Evolutionary conservation across 1,140 invertebrate genomes (phyloP).

Genomic region (Ylistrum balloti): DNA sequence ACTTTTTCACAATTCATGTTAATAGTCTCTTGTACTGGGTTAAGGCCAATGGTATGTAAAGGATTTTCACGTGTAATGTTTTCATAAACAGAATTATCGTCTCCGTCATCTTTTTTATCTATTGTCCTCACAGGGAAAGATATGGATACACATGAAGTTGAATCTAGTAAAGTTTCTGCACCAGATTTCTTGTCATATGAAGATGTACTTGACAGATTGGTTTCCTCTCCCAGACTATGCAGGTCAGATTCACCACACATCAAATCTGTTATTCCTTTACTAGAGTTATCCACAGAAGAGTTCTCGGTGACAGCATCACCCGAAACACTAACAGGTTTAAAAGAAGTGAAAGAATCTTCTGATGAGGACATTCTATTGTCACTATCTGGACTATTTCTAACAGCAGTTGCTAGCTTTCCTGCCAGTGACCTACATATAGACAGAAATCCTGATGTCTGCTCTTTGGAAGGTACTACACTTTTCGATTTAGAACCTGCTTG

Average conservation of each 20-base stretch:
- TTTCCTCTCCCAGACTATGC: not conserved
- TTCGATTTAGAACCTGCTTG: not conserved
- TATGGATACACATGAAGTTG: not conserved
- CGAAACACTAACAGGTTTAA: not conserved
- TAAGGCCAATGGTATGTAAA: not conserved
- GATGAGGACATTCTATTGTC: not conserved
- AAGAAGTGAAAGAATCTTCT: not conserved
- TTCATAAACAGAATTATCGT: not conserved
- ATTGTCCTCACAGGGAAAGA: not conserved
- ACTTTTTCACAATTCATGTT: not conserved
- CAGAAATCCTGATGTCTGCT: not conserved
- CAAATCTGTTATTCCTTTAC: too few relatives aligned
- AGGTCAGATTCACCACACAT: not conserved
- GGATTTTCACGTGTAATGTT: not conserved
- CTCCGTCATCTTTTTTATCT: not conserved
- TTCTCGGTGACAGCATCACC: not conserved
- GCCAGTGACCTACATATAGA: slow-evolving; percentile 16
- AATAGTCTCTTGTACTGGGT: not conserved
- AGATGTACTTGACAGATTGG: not conserved
- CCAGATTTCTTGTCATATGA: not conserved
- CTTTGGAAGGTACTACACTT: not conserved
- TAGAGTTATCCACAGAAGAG: not conserved
- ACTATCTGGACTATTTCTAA: slow-evolving; percentile 20
- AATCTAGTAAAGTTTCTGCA: too few relatives aligned
- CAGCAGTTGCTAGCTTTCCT: not conserved